Conservation (phyloP, 2,113 vertebrate genomes). For the Vidua chalybeata region DNA sequence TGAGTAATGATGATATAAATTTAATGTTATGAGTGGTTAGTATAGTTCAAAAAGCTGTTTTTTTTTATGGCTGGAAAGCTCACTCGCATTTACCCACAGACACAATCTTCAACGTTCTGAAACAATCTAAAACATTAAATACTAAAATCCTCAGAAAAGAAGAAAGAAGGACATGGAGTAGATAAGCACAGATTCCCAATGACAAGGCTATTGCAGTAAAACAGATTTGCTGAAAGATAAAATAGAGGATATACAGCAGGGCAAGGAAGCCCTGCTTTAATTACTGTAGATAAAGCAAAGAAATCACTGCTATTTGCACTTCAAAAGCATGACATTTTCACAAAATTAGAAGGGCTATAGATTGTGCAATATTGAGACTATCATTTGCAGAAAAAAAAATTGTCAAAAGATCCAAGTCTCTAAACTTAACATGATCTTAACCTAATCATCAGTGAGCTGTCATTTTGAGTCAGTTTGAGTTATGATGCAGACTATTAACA, state of each 20-base stretch:
- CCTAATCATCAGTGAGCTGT: neutral
- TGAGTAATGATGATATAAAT: neutral
- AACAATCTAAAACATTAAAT: neutral
- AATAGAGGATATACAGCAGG: neutral
- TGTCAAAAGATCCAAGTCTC: neutral
- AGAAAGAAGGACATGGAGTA: neutral
- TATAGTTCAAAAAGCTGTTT: neutral
- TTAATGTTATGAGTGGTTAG: neutral
- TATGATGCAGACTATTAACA: neutral
- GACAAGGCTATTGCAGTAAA: constrained; percentile 18
- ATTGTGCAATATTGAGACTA: neutral
- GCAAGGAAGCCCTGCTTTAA: constrained; percentile 34
- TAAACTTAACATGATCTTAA: neutral
- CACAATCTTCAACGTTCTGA: neutral
- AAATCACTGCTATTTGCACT: constrained; percentile 44
- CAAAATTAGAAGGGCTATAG: neutral
- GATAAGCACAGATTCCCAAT: constrained; percentile 20
- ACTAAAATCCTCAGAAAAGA: neutral
- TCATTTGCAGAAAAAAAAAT: neutral
- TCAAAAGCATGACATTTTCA: constrained; percentile 48
- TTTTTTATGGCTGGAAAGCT: neutral
- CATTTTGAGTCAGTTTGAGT: neutral
- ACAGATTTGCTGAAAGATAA: constrained; percentile 33
- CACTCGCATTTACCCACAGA: neutral
- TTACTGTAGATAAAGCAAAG: constrained; percentile 47